Base-by-base conservation (phyloP, 2,888 invertebrate species). In the Rhimphoctona megacephalus region DNA sequence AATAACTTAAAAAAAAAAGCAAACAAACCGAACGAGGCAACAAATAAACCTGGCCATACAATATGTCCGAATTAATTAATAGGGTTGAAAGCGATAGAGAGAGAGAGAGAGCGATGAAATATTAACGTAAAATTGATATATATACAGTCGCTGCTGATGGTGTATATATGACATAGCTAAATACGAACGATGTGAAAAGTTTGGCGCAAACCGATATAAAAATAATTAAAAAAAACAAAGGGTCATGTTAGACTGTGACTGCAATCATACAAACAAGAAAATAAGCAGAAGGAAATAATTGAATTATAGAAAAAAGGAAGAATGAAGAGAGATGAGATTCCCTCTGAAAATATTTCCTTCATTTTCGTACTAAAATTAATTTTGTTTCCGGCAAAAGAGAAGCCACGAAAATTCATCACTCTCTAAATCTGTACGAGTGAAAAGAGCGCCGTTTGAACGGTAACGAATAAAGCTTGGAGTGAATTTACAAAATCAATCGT, bases 201-300 rank as follows among this genome's bases (percentile, higher is more conserved):
- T 46, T 61, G 30, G 17, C n/a, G 66, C 46, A 74, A 74, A 81
- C 46, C 43, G 57, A 81, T 79, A 46, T 73, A 76, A 84, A 72
- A 83, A 43, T 4, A 33, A 5, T 4, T 4, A 3, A 43, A 43
- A 11, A 43, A 7, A 39, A 39, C 39, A 39, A 67, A 84, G 81
- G 79, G 89, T 88, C 86, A 89, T 90, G 88, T 92, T 93, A 92
- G 90, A 94, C 93, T 94, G 94, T 94, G 94, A 94, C 94, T 94
- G 94, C 94, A 94, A 94, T 94, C 93, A 93, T 92, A 92, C 90
- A 90, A 89, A 14, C 25, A 61, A 88, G 86, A 89, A 89, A 88
- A 88, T 57, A 52, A 67, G 61, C 66, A 57, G 54, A 80, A 54
- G 72, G 30, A 7, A 61, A 61, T 30, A 30, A 30, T 61, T 54